These are phyloP conservation scores for Talpa occidentalis DNA, from an alignment of 2,113 vertebrate genomes.

Conservation along the genomic window DNA sequence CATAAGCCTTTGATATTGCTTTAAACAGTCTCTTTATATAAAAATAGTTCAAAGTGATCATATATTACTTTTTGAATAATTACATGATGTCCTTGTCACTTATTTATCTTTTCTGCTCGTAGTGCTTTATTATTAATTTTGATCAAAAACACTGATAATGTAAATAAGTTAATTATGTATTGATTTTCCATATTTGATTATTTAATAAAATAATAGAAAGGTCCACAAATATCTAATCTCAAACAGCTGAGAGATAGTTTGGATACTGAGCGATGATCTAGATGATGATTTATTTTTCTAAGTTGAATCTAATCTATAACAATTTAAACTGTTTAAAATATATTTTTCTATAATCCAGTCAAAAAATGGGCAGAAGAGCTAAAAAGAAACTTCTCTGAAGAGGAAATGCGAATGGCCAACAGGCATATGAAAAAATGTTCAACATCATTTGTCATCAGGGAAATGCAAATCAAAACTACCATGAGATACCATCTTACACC, in stretches of 20 bases:
- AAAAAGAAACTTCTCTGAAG: too few relatives aligned
- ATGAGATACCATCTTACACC: too few relatives aligned
- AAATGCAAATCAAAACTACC: too few relatives aligned
- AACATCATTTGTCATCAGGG: too few relatives aligned
- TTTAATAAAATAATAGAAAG: not conserved
- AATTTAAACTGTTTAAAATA: not conserved
- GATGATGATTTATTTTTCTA: not conserved
- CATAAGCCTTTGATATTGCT: not conserved
- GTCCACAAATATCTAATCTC: not conserved
- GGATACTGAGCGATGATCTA: not conserved
- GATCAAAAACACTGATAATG: not conserved
- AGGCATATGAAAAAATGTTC: too few relatives aligned
- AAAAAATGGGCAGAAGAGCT: too few relatives aligned
- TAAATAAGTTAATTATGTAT: not conserved
- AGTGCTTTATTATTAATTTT: not conserved
- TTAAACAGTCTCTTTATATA: not conserved
- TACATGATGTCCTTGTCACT: not conserved
- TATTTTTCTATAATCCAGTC: too few relatives aligned
- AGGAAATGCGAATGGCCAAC: too few relatives aligned
- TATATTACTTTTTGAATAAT: not conserved
- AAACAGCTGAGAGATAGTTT: not conserved
- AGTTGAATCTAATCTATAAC: not conserved
- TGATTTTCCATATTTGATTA: not conserved
- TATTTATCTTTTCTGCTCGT: not conserved
- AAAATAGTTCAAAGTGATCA: not conserved